A percentile compares a stretch with the other conserved stretches of the same genome.
Evolutionary conservation across 1,140 invertebrate genomes (phyloP).

Genomic region (Caerostris darwini): DNA sequence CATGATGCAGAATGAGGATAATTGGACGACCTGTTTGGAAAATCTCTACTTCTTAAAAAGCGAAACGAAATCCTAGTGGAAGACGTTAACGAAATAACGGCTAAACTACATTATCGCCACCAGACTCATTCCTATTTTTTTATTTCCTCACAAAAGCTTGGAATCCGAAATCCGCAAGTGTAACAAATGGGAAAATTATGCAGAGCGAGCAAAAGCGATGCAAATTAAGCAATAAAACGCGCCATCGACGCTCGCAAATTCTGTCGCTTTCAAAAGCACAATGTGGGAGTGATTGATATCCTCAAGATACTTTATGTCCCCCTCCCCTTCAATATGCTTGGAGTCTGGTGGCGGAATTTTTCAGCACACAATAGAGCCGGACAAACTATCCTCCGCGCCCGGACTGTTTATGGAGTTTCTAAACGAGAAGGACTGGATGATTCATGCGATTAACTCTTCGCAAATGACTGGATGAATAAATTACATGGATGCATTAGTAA

Average conservation of each 20-base stretch:
- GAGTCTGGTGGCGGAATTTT: neutral
- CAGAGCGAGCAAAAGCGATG: neutral
- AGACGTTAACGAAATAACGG: too few relatives aligned
- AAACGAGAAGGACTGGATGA: neutral
- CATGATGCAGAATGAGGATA: too few relatives aligned
- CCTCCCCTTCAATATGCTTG: neutral
- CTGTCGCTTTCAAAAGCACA: neutral
- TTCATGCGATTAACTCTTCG: neutral
- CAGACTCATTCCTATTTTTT: too few relatives aligned
- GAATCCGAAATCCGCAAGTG: neutral
- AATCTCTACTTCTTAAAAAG: too few relatives aligned
- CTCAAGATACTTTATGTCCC: neutral
- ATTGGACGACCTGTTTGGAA: too few relatives aligned
- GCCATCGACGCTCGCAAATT: neutral
- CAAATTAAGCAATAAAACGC: constrained; percentile 31
- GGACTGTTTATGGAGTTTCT: neutral
- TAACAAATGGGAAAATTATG: constrained; percentile 28
- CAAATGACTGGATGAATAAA: too few relatives aligned
- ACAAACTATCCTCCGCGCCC: neutral
- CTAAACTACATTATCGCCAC: too few relatives aligned
- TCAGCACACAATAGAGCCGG: neutral
- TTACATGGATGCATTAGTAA: too few relatives aligned
- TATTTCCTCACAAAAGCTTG: neutral
- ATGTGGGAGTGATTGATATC: neutral
- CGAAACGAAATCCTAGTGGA: too few relatives aligned